Evolutionary conservation across 2,888 invertebrate genomes (phyloP).

Genomic region (Autographa pulchrina): DNA sequence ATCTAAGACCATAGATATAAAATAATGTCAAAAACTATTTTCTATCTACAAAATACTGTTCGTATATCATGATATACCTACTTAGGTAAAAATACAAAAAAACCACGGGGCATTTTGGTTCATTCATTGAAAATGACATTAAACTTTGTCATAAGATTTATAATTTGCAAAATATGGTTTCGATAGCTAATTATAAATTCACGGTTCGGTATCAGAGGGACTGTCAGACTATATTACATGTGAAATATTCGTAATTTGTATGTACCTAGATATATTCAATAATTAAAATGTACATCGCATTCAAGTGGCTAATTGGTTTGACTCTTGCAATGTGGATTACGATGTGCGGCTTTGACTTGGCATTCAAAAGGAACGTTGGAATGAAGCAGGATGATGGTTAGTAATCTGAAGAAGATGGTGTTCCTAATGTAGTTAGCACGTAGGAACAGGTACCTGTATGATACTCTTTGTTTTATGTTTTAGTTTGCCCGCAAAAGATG

Average conservation of each 20-base stretch:
- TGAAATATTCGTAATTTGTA: conserved; percentile 44
- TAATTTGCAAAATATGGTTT: conserved; percentile 67
- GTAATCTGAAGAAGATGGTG: background rate
- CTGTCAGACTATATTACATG: conserved; percentile 36
- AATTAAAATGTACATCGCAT: conserved; percentile 81
- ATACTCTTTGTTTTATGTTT: conserved; percentile 24
- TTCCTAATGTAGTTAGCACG: background rate
- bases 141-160: conserved; percentile 61
- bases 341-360: conserved; percentile 72
- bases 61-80: conserved; percentile 2
- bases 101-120: background rate
- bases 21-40: conserved; percentile 12
- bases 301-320: conserved; percentile 80
- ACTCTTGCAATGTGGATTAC: conserved; percentile 77
- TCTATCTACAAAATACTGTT: conserved; percentile 13
- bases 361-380: conserved; percentile 53
- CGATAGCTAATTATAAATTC: conserved; percentile 68
- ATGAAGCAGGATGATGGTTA: conserved; percentile 59
- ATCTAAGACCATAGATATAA: conserved; percentile 3
- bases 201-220: conserved; percentile 59
- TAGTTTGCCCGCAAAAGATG: conserved; percentile 43
- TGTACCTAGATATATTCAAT: conserved; percentile 40
- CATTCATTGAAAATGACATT: conserved; percentile 53
- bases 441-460: background rate
- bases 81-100: conserved; percentile 16